Percentiles rank a stretch among this genome's conserved stretches.
Evolutionary conservation across 2,888 invertebrate genomes (phyloP).

Genomic region (Theretra japonica): DNA sequence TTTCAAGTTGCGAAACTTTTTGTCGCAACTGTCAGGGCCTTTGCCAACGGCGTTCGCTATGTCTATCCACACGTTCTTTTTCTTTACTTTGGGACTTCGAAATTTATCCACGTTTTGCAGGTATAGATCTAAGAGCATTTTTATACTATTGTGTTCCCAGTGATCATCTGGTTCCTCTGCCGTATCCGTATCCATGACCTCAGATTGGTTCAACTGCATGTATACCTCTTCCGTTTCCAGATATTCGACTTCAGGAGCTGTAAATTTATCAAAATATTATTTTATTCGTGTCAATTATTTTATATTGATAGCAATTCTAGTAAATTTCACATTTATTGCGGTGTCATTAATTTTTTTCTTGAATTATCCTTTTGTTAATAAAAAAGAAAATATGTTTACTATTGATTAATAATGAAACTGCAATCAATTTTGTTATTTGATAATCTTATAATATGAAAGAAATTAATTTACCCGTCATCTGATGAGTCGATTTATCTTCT

Average conservation of each 20-base stretch:
- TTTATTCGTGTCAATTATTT: constrained; percentile 21
- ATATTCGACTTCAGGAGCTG: constrained; percentile 64
- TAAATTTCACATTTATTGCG: background rate
- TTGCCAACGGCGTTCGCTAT: constrained; percentile 69
- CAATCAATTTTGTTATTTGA: background rate
- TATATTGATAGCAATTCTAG: constrained; percentile 27
- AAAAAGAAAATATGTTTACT: background rate
- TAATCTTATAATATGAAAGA: background rate
- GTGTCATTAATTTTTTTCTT: background rate
- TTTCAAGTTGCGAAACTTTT: constrained; percentile 78
- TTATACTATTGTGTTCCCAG: constrained; percentile 70
- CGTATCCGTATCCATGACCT: constrained; percentile 61
- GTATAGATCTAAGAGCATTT: constrained; percentile 66
- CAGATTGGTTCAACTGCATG: constrained; percentile 63
- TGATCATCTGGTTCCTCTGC: constrained; percentile 72
- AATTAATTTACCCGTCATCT: constrained; percentile 48
- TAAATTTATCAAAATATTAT: constrained; percentile 52
- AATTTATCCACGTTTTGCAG: constrained; percentile 73
- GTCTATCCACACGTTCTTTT: constrained; percentile 76
- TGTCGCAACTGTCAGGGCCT: constrained; percentile 74
- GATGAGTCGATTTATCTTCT: constrained; percentile 26
- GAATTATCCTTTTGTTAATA: background rate
- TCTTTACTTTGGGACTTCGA: constrained; percentile 75
- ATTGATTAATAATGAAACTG: background rate
- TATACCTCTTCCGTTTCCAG: constrained; percentile 64